Percentiles rank a stretch among this genome's conserved stretches.
These are phyloP conservation scores for Nowickia ferox DNA, from an alignment of 2,888 invertebrate genomes.

Conservation along the genomic window DNA sequence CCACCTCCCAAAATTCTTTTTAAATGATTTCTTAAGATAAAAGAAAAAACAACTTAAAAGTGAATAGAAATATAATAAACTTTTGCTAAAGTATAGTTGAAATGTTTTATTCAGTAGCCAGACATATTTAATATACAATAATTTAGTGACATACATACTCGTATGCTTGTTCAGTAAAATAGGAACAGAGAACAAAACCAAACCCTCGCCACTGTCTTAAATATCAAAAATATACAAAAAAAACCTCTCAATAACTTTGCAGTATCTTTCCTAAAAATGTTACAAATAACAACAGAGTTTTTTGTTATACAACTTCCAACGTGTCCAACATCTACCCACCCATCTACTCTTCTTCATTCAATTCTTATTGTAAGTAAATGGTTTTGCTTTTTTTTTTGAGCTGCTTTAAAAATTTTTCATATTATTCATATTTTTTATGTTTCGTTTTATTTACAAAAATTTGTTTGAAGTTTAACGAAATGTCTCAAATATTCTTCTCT, in stretches of 20 bases:
- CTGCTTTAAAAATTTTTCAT: not conserved
- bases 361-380: not conserved
- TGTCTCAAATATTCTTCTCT: conserved; percentile 57
- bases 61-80: conserved; percentile 7
- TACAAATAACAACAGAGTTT: conserved; percentile 45
- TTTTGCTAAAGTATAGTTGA: conserved; percentile 25
- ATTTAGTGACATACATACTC: conserved; percentile 44
- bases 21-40: not conserved
- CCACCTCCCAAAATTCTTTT: not conserved
- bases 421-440: not conserved
- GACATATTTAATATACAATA: conserved; percentile 33
- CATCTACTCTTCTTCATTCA: not conserved
- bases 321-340: not conserved
- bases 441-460: not conserved
- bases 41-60: not conserved
- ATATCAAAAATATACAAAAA: conserved; percentile 11
- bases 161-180: not conserved
- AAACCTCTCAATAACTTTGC: conserved; percentile 6
- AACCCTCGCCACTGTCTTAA: conserved; percentile 16
- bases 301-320: conserved; percentile 18
- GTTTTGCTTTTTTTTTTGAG: conserved; percentile 5
- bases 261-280: conserved; percentile 25
- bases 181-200: conserved; percentile 19
- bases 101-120: conserved; percentile 40
- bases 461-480: conserved; percentile 49